These are phyloP conservation scores for Coendou prehensilis DNA, from an alignment of 2,797 vertebrate genomes.

Conservation along the genomic window DNA sequence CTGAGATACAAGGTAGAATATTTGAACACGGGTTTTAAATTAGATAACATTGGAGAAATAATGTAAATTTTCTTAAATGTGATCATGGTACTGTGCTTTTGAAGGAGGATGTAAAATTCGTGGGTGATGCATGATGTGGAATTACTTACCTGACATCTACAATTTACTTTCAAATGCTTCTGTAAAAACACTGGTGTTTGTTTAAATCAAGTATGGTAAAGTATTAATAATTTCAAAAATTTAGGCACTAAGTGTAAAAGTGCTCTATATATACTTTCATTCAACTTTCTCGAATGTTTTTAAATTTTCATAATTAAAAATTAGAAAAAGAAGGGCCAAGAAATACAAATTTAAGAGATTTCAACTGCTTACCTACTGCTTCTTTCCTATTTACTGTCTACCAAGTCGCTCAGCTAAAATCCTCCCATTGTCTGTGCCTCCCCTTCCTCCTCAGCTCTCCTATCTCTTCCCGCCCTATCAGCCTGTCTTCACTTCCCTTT, in stretches of 20 bases:
- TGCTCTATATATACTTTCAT: background rate
- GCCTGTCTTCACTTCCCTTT: background rate
- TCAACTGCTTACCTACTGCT: background rate
- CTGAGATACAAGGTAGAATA: background rate
- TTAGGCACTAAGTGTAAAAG: background rate
- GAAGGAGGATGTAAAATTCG: background rate
- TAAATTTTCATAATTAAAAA: background rate
- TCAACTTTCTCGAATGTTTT: background rate
- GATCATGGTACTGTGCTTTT: background rate
- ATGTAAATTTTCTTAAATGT: background rate
- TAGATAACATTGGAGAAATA: slow-evolving; percentile 10
- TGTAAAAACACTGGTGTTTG: background rate
- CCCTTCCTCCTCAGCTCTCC: background rate
- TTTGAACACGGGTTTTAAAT: background rate
- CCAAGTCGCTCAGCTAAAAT: background rate
- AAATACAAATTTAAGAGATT: background rate
- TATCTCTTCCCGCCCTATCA: background rate
- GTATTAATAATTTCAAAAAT: background rate
- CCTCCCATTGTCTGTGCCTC: background rate
- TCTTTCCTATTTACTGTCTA: background rate
- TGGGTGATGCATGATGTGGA: background rate
- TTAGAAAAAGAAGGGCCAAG: background rate
- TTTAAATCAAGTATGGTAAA: background rate
- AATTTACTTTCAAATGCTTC: slow-evolving; percentile 18
- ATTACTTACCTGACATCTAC: background rate